Conservation (phyloP, 2,888 invertebrate species). For the Stegana nigrithorax region DNA sequence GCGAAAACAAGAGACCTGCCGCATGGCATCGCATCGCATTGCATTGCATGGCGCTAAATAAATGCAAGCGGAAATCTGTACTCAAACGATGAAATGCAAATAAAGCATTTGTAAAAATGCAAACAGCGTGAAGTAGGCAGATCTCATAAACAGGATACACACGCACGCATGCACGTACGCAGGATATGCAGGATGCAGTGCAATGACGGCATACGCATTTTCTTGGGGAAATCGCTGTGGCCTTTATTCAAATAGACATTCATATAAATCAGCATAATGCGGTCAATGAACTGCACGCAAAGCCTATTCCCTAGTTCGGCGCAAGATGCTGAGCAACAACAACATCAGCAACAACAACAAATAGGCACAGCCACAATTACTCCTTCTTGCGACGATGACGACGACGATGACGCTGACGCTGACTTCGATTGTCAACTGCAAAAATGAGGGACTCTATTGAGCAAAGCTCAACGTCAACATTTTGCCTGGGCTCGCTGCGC, state of each 20-base stretch:
- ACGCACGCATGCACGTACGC: not conserved
- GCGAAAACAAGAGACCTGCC: conserved; percentile 7
- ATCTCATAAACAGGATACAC: conserved; percentile 20
- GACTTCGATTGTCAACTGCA: conserved; percentile 10
- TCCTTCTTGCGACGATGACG: not conserved
- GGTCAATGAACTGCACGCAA: conserved; percentile 52
- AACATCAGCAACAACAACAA: not conserved
- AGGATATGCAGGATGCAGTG: not conserved
- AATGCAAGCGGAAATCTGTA: conserved; percentile 39
- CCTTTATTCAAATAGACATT: too few relatives aligned
- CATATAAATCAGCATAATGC: conserved; percentile 43
- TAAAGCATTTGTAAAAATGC: conserved; percentile 46
- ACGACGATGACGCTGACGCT: not conserved
- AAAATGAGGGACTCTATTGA: conserved; percentile 4
- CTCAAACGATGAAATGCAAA: conserved; percentile 43
- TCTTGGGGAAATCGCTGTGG: conserved; percentile 26
- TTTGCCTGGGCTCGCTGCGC: not conserved
- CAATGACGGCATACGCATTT: conserved; percentile 18
- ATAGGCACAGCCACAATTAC: not conserved
- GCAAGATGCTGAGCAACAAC: conserved; percentile 18
- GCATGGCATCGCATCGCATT: conserved; percentile 3
- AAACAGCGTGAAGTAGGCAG: conserved; percentile 20
- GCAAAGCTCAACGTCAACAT: not conserved
- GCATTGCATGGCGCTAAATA: conserved; percentile 38
- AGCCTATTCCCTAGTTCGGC: too few relatives aligned